Base-by-base conservation (phyloP, 1,140 invertebrate genomes). In the Maconellicoccus hirsutus region DNA sequence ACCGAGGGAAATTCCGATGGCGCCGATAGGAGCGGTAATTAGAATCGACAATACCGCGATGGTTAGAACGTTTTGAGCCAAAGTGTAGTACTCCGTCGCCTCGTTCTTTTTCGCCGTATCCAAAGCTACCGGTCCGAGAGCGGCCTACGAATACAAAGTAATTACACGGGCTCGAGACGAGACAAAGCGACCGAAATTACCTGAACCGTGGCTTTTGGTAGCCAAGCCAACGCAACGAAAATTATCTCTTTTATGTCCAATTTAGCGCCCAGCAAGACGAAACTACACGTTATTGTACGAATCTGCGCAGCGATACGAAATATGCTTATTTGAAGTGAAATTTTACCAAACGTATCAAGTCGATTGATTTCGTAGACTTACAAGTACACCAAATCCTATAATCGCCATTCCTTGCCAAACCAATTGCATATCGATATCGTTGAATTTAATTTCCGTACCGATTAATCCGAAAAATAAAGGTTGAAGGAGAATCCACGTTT, bases 141-240 rank as follows among this genome's bases (percentile, higher is more conserved):
- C 84, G 70, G 86, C 86, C 83, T 86, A 61, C 52, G 75, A 77
- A 71, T 71, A 74, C 4, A 72, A 74, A 33, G 29, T 33, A 12
- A 33, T 33, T 33, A 33, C 29, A 33, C 12, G 29, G 29, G 29
- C 29, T 33, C 29, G 29, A 33, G 12, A 33, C 29, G 29, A 12
- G 29, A 33, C 29, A 3, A 33, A 6, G 29, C 12, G 29, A 3
- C 12, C n/a, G n/a, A 61, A 61, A 75, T 78, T 80, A 85, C 85
- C 80, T 86, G 86, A 26, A 88, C 86, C 71, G 87, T 88, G 72
- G 86, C 89, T 79, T 91, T 91, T 25, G 89, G 89, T 71, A 90
- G 80, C 86, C 88, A 89, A 59, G 87, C 86, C 74, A 89, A 77
- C 66, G 86, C 82, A 71, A 89, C 82, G 79, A 90, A 90, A 69